A percentile compares a stretch with the other conserved stretches of the same genome.
These are phyloP conservation scores for Epinotia demarniana DNA, from an alignment of 2,888 invertebrate genomes.

Conservation along the genomic window DNA sequence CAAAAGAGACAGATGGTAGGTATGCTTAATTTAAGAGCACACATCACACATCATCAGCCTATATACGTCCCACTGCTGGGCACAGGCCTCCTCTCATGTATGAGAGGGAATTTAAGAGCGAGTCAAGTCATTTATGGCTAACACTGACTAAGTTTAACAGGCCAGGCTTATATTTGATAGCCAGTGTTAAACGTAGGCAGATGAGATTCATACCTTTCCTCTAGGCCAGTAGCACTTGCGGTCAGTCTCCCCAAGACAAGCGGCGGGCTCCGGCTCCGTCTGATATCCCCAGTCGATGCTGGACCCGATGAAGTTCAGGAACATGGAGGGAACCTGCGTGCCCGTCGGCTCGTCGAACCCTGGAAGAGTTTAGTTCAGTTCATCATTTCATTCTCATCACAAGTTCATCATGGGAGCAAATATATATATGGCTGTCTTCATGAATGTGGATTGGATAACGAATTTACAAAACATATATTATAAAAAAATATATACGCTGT, in stretches of 20 bases:
- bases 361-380: constrained; percentile 54
- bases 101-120: too few species aligned
- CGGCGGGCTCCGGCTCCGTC: constrained; percentile 92
- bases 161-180: too few species aligned
- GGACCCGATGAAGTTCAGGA: constrained; percentile 93
- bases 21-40: neutral
- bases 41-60: too few species aligned
- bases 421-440: too few species aligned
- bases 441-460: too few species aligned
- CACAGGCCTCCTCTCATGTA: too few species aligned
- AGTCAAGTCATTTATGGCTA: neutral
- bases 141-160: neutral
- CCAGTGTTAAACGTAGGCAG: neutral
- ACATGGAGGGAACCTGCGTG: constrained; percentile 95
- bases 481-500: too few species aligned
- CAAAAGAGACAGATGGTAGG: neutral
- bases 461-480: too few species aligned
- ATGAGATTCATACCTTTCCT: constrained; percentile 87
- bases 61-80: too few species aligned
- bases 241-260: constrained; percentile 89
- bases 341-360: constrained; percentile 94
- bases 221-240: constrained; percentile 93
- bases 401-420: too few species aligned
- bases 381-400: too few species aligned
- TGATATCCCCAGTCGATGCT: constrained; percentile 95